Percentiles rank a stretch among this genome's conserved stretches.
Evolutionary conservation across 2,797 vertebrate species (phyloP).

Genomic region (Melanotaenia pygmaea): DNA sequence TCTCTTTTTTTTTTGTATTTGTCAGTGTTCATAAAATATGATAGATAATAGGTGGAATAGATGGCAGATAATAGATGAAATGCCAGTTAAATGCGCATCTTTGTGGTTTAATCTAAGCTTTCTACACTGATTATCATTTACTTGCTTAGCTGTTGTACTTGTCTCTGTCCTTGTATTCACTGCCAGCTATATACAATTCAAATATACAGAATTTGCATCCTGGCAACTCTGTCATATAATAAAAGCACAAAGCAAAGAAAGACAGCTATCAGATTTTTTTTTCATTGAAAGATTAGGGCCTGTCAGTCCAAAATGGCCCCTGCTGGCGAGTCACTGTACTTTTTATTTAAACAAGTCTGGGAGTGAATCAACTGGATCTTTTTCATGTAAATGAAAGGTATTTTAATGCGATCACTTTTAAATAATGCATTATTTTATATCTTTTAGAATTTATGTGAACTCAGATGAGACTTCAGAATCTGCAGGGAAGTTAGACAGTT

Average conservation of each 20-base stretch:
- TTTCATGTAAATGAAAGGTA: neutral
- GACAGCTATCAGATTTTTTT: conserved; percentile 34
- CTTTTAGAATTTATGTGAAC: neutral
- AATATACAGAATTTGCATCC: neutral
- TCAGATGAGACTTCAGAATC: conserved; percentile 1
- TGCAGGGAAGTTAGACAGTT: neutral
- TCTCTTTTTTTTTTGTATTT: too few species aligned
- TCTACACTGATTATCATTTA: neutral
- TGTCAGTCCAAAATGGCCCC: conserved; percentile 52
- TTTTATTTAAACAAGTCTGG: neutral
- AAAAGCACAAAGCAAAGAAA: conserved; percentile 24
- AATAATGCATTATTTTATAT: neutral
- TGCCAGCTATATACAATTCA: neutral
- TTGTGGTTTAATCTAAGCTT: neutral
- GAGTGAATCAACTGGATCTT: conserved; percentile 9
- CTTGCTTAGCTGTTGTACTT: neutral
- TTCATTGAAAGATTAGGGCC: conserved; percentile 62
- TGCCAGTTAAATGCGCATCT: too few species aligned
- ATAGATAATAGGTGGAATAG: too few species aligned
- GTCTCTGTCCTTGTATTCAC: conserved; percentile 4
- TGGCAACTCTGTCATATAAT: conserved; percentile 24
- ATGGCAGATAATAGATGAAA: too few species aligned
- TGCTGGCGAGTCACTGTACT: neutral
- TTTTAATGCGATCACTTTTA: neutral
- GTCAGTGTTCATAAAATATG: too few species aligned